Base-by-base conservation (phyloP, 2,888 invertebrate genomes). In the Lepeophtheirus nordmannii region DNA sequence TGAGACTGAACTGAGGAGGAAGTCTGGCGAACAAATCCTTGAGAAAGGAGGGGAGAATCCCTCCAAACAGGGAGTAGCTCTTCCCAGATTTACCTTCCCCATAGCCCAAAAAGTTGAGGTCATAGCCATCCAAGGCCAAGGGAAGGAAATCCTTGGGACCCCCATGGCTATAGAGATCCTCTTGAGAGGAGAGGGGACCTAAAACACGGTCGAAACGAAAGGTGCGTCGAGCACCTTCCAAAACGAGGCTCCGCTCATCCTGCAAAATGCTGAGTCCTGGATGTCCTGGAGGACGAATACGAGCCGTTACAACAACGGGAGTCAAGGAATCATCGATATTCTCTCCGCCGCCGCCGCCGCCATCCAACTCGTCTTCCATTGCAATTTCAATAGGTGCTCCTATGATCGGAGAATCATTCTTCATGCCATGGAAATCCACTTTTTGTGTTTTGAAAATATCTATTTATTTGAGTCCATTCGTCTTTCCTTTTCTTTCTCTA, bases 1-100 rank as follows among this genome's bases (percentile, higher is more conserved):
- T 46, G 53, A 46, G 53, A 17, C 53, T 46, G 53, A 46, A 46
- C n/a, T 46, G 53, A n/a, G 53, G 53, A n/a, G 53, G 53, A 17
- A 46, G 53, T 46, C 53, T 14, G 2, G 53, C 53, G 17, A 46
- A 46, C n/a, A 46, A 17, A 17, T 46, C 53, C 53, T 46, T 46
- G 53, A 46, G 53, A 8, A 46, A 46, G 53, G 53, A 14, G 5
- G 53, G 53, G 5, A 46, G 8, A 46, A 46, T 46, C 2, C 53
- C 53, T 46, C 53, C 53, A 17, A 46, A 46, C n/a, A 46, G 53
- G 8, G 53, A 46, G 8, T 5, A 46, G 53, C 53, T 46, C 53
- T 46, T 46, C 53, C 53, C 53, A 8, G 53, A 46, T 17, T 46
- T 46, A 2, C 53, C 8, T 46, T 46, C 53, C 53, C 53, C 53